Conservation (phyloP, 2,888 invertebrate genomes). For the Cerastoderma edule region DNA sequence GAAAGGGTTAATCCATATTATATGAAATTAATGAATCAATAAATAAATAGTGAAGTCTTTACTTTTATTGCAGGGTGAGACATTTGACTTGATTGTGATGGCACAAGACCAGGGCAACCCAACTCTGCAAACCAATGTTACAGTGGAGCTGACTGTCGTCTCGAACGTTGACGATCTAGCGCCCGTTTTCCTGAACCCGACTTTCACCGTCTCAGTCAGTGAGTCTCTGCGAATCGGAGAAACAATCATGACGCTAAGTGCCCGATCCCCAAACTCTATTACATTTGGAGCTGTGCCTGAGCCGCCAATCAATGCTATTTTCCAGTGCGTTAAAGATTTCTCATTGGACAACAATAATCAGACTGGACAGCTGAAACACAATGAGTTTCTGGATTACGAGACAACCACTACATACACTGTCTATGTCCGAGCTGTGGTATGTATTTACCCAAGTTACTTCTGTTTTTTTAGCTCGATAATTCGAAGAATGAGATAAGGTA, state of each 20-base stretch:
- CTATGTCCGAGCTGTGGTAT: conserved; percentile 54
- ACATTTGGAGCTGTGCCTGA: background rate
- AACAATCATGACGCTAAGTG: background rate
- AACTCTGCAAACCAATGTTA: conserved; percentile 94
- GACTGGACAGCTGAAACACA: conserved; percentile 25
- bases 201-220: background rate
- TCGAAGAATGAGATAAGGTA: too few relatives aligned
- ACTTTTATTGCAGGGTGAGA: conserved; percentile 28
- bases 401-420: conserved; percentile 38
- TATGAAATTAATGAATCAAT: background rate
- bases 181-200: conserved; percentile 81
- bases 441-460: conserved; percentile 7
- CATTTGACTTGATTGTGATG: conserved; percentile 91
- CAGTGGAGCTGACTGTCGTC: conserved; percentile 97
- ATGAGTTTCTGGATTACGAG: conserved; percentile 51
- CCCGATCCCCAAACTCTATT: background rate
- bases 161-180: conserved; percentile 30
- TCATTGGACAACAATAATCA: background rate
- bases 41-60: background rate
- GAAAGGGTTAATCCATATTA: background rate
- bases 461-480: too few relatives aligned
- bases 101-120: conserved; percentile 98
- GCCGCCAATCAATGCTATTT: too few relatives aligned
- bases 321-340: conserved; percentile 1
- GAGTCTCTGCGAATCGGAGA: conserved; percentile 11